These are phyloP conservation scores for Danionella dracula DNA, from an alignment of 2,797 vertebrate species.

Conservation along the genomic window DNA sequence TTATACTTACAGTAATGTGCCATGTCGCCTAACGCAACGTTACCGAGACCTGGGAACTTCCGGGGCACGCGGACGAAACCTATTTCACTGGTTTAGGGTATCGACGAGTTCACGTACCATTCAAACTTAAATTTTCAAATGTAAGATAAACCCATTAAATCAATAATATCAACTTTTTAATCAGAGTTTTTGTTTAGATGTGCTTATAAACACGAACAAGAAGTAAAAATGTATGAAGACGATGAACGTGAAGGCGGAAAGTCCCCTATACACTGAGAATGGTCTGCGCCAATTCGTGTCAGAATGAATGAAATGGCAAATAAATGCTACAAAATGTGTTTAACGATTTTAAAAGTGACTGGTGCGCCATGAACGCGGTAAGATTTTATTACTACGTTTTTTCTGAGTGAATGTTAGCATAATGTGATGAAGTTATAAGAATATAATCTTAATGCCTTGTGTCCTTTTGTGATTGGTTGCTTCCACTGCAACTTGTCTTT, in stretches of 20 bases:
- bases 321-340: background rate
- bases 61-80: conserved; percentile 46
- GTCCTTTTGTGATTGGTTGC: conserved; percentile 55
- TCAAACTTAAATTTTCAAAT: background rate
- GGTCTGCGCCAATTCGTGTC: conserved; percentile 20
- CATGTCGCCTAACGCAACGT: conserved; percentile 77
- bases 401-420: too few relatives aligned
- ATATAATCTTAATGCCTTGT: conserved; percentile 38
- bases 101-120: background rate
- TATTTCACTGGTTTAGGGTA: background rate
- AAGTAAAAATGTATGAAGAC: background rate
- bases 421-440: background rate
- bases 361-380: too few relatives aligned
- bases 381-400: too few relatives aligned
- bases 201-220: too few relatives aligned
- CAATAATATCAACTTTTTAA: rapidly evolving
- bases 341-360: background rate
- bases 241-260: background rate
- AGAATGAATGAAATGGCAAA: background rate
- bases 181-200: too few relatives aligned
- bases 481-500: background rate
- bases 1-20: conserved; percentile 64
- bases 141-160: rapidly evolving
- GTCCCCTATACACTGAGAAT: conserved; percentile 8
- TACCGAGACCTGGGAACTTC: conserved; percentile 65